Base-by-base conservation (phyloP, 2,888 invertebrate species). In the Eulithis prunata region DNA sequence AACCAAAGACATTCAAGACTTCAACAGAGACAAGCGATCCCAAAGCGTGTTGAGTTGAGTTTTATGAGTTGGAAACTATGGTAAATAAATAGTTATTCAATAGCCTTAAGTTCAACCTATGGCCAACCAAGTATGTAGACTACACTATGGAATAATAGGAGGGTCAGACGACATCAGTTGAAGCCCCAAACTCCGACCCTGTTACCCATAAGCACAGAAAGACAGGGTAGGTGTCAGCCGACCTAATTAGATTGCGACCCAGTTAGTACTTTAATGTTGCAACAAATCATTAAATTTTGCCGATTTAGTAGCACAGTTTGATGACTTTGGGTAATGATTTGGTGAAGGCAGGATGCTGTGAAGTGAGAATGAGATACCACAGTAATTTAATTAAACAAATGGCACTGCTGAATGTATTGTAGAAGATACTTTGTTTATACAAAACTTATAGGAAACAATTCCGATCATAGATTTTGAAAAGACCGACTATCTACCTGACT, bases 181-280 rank as follows among this genome's bases (percentile, higher is more conserved):
- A 38, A 47, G 21, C 21, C 13, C 45, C 46, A 6, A 5, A 54
- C 14, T 47, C 46, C 54, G 21, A 13, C 62, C 56, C 66, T 66
- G 66, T 46, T 12, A 38, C 21, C 84, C 85, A 80, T 86, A 83
- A 21, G 21, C 21, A 21, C 21, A 21, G 21, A 21, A 21, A 87
- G 88, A 87, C 80, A 75, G 78, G 84, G 80, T 82, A 81, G 81
- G 85, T 84, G 82, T 86, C 82, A 64, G 77, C 73, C 82, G 86
- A 87, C 87, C 87, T 86, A 89, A 90, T 91, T 91, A 88, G 84
- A 81, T 82, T 84, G 86, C 86, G 91, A 91, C 91, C 91, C 88
- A 91, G 90, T 90, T 91, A 84, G 85, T 70, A 79, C 84, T 88
- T 87, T 85, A 85, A 86, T 86, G 81, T 74, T 75, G 75, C 76